phyloP scores from a whole-genome alignment of 2,888 invertebrate species.

The Balanococcus diminutus region DNA sequence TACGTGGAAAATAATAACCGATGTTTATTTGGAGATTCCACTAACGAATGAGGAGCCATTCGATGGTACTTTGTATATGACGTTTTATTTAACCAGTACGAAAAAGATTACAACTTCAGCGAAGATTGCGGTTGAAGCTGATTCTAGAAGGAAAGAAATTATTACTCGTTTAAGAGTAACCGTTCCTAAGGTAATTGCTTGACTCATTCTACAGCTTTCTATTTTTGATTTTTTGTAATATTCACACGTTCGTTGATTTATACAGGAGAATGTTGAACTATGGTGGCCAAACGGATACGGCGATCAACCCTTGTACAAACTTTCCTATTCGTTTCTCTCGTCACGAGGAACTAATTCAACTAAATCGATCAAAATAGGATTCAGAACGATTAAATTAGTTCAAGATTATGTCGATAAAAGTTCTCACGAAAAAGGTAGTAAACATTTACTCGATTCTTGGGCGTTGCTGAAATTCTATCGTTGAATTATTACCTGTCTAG shows the following conservation, averaged over 20 bases:
- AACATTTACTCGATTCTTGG: neutral
- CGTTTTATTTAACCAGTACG: neutral
- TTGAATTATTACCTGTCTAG: constrained; percentile 61
- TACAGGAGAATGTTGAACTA: constrained; percentile 65
- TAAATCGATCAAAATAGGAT: constrained; percentile 76
- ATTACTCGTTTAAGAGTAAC: neutral
- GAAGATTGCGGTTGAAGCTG: neutral
- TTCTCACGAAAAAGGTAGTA: constrained; percentile 56
- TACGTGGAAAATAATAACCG: neutral
- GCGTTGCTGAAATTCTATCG: too few relatives aligned
- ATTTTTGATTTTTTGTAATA: neutral
- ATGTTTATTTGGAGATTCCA: constrained; percentile 1
- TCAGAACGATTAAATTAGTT: constrained; percentile 82
- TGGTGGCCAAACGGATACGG: constrained; percentile 99
- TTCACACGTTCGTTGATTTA: constrained; percentile 52
- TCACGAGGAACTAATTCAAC: neutral
- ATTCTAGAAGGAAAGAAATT: neutral
- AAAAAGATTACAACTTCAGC: neutral
- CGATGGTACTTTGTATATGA: neutral
- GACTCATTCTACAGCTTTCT: too few relatives aligned
- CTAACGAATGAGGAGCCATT: neutral
- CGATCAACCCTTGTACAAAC: constrained; percentile 74
- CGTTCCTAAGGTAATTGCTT: neutral
- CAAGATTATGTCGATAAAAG: constrained; percentile 68
- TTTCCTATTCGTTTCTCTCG: constrained; percentile 63